Evolutionary conservation across 2,113 vertebrate species (phyloP).

Genomic region (Gallinago paraguaiae): DNA sequence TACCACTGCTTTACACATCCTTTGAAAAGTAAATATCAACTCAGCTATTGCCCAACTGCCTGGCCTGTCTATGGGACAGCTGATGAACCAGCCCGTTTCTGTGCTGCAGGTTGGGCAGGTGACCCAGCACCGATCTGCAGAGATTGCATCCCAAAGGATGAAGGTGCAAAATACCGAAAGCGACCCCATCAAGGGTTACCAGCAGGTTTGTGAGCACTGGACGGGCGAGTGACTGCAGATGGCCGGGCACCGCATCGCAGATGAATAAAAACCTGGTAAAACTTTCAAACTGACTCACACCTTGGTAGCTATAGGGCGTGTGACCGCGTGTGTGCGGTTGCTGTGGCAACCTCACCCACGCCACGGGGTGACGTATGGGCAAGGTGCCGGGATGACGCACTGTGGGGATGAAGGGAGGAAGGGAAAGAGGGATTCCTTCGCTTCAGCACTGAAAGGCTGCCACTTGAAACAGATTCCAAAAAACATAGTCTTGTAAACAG

Average conservation of each 20-base stretch:
- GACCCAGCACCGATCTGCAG: not conserved
- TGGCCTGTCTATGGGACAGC: not conserved
- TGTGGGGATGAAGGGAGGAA: not conserved
- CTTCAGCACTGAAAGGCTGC: not conserved
- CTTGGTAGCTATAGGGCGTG: not conserved
- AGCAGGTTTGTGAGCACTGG: not conserved
- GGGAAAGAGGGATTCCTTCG: not conserved
- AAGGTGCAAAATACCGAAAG: not conserved
- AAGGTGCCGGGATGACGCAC: not conserved
- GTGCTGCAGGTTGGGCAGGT: not conserved
- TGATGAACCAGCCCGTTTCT: not conserved
- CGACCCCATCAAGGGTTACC: not conserved
- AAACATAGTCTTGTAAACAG: not conserved
- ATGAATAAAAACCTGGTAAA: slow-evolving; percentile 53
- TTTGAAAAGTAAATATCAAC: not conserved
- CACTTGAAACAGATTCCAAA: not conserved
- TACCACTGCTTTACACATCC: not conserved
- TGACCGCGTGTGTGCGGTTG: slow-evolving; percentile 16
- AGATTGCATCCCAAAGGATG: not conserved
- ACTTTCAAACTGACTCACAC: slow-evolving; percentile 49
- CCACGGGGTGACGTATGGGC: not conserved
- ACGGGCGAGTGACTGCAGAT: not conserved
- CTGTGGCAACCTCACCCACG: slow-evolving; percentile 32
- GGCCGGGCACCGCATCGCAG: not conserved
- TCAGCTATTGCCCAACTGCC: not conserved